These are phyloP conservation scores for Ceriagrion tenellum DNA, from an alignment of 2,888 invertebrate species.

Conservation along the genomic window DNA sequence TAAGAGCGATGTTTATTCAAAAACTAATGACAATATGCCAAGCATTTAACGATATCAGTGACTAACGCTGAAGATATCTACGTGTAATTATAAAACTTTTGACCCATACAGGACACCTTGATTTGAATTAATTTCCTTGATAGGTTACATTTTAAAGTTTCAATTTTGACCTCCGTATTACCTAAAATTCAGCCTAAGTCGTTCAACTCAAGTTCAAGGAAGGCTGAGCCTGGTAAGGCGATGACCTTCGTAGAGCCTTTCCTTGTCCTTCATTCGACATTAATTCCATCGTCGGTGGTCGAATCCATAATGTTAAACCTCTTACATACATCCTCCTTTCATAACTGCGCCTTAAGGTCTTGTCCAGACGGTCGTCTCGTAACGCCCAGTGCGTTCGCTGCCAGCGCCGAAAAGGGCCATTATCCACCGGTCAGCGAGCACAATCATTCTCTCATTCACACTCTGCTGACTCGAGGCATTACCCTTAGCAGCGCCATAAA, in stretches of 20 bases:
- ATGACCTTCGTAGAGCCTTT: background rate
- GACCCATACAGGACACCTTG: no score
- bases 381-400: background rate
- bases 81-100: no score
- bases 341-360: background rate
- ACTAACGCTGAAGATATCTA: no score
- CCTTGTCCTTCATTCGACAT: background rate
- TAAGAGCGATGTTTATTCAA: no score
- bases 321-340: background rate
- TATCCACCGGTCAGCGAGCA: constrained; percentile 18
- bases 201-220: no score
- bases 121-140: no score
- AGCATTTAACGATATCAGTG: no score
- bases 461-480: background rate
- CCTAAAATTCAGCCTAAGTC: no score
- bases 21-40: no score
- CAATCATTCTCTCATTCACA: background rate
- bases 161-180: no score
- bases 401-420: constrained; percentile 1
- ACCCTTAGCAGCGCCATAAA: background rate
- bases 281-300: background rate
- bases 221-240: no score
- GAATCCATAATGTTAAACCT: background rate
- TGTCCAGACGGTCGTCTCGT: background rate
- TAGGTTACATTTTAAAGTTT: no score